These are phyloP conservation scores for Muscicapa adusta DNA, from an alignment of 2,113 vertebrate genomes.

Conservation along the genomic window DNA sequence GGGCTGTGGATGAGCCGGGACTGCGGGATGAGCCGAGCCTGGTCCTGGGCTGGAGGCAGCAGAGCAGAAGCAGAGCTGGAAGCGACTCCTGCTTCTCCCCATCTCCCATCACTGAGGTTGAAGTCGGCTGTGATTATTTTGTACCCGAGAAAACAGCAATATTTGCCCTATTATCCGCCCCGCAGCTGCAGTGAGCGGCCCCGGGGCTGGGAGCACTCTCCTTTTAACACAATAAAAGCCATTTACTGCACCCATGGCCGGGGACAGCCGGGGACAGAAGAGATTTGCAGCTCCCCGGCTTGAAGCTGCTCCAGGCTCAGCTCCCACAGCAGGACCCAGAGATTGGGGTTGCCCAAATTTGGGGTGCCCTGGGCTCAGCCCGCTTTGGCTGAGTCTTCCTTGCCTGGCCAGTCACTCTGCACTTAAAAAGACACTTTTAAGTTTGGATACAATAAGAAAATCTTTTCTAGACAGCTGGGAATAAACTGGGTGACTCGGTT, in stretches of 20 bases:
- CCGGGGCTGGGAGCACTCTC: neutral
- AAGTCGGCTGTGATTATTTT: neutral
- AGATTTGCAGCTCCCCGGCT: neutral
- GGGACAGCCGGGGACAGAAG: neutral
- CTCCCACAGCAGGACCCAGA: fast-evolving
- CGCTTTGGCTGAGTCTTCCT: neutral
- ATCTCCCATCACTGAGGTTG: neutral
- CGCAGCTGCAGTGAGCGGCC: neutral
- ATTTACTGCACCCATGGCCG: fast-evolving
- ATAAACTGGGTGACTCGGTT: fast-evolving
- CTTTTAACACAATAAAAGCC: neutral
- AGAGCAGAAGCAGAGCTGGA: neutral
- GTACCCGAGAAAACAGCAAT: neutral
- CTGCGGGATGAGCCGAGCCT: fast-evolving
- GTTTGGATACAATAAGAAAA: neutral
- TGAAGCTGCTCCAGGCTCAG: neutral
- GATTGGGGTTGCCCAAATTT: fast-evolving
- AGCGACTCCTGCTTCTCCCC: neutral
- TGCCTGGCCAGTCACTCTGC: neutral
- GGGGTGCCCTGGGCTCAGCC: neutral
- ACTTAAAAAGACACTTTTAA: neutral
- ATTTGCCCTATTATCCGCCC: neutral
- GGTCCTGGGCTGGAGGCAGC: neutral
- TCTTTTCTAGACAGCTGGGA: neutral
- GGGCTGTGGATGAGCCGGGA: fast-evolving